Conservation (phyloP, 2,797 vertebrate genomes). For the Sternarchorhynchus goeldii region DNA sequence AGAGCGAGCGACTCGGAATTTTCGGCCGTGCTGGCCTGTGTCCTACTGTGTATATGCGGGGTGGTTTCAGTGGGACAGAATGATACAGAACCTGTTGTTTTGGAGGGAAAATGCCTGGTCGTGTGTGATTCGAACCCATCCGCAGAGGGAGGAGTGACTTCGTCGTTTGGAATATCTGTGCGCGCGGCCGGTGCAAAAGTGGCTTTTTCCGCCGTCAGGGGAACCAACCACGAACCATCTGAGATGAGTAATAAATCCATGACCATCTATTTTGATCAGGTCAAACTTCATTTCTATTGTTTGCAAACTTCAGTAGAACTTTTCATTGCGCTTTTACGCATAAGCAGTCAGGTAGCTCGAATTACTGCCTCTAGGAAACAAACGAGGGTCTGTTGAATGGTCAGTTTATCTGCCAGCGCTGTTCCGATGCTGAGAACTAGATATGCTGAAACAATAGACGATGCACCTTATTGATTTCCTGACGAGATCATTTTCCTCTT, state of each 20-base stretch:
- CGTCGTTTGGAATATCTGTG: constrained; percentile 82
- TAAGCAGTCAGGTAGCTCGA: not conserved
- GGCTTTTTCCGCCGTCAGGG: constrained; percentile 71
- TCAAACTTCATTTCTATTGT: constrained; percentile 52
- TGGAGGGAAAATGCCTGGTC: constrained; percentile 87
- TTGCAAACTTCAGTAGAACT: not conserved
- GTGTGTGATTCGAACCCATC: constrained; percentile 88
- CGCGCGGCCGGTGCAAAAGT: constrained; percentile 78
- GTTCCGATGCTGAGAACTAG: too few species aligned
- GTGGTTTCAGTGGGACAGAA: constrained; percentile 74
- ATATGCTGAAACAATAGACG: too few species aligned
- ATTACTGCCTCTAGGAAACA: not conserved
- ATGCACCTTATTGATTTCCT: not conserved
- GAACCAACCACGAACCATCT: constrained; percentile 79
- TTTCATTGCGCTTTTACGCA: constrained; percentile 14
- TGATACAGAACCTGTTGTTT: constrained; percentile 84
- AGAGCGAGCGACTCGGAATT: constrained; percentile 40
- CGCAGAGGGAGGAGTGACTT: constrained; percentile 82
- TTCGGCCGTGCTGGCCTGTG: constrained; percentile 68
- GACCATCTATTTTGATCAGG: constrained; percentile 85
- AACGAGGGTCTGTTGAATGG: too few species aligned
- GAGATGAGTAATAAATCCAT: constrained; percentile 85
- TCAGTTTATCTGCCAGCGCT: too few species aligned
- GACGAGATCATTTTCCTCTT: constrained; percentile 50
- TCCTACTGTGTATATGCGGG: constrained; percentile 64